phyloP scores from a whole-genome alignment of 2,888 invertebrate species.

The Zhuqinia jingwanae region DNA sequence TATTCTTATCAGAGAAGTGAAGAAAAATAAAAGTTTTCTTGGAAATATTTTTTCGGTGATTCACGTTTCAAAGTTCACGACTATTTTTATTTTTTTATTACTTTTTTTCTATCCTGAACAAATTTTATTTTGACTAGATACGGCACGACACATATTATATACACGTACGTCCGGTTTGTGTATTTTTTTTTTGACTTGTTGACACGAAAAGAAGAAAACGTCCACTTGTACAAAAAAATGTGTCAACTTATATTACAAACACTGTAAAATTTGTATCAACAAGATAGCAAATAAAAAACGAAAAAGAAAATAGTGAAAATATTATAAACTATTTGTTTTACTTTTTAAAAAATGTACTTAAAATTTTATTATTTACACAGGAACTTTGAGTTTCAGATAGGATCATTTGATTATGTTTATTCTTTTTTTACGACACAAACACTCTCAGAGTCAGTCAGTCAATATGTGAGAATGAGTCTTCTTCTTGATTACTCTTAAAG shows the following conservation, averaged over 20 bases:
- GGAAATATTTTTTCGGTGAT: not conserved
- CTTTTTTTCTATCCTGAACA: not conserved
- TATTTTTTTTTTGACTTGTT: too few relatives aligned
- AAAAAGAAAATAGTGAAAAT: not conserved
- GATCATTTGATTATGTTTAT: not conserved
- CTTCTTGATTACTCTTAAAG: conserved; percentile 20
- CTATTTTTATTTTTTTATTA: not conserved
- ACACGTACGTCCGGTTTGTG: not conserved
- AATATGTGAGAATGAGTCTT: too few relatives aligned
- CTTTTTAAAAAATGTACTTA: not conserved
- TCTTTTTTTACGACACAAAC: conserved; percentile 3
- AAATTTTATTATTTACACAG: conserved; percentile 14
- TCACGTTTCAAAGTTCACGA: conserved; percentile 2
- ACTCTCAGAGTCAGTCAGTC: conserved; percentile 27
- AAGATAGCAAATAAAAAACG: not conserved
- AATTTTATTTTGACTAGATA: not conserved
- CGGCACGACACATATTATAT: not conserved
- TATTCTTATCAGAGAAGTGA: not conserved
- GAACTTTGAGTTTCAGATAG: conserved; percentile 23
- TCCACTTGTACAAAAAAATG: conserved; percentile 14
- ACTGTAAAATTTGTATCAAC: not conserved
- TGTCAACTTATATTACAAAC: conserved; percentile 7
- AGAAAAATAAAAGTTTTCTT: not conserved
- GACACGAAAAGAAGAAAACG: not conserved
- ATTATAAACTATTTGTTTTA: conserved; percentile 7